Percentiles rank a stretch among this genome's conserved stretches.
Conservation (phyloP, 2,888 invertebrate genomes). For the Thelaira solivaga region DNA sequence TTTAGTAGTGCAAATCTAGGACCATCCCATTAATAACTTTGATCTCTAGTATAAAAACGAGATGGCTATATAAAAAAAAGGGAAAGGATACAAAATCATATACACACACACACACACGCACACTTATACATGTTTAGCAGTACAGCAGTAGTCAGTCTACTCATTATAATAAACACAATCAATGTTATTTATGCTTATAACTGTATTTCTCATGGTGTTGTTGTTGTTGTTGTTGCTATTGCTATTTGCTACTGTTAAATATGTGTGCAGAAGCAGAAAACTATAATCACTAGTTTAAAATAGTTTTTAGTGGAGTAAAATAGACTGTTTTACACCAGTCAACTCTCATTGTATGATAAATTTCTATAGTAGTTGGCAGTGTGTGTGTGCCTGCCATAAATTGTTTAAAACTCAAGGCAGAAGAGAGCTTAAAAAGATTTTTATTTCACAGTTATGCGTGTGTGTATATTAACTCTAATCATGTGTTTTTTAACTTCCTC, state of each 20-base stretch:
- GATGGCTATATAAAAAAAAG: slow-evolving; percentile 72
- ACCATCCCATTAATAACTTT: slow-evolving; percentile 58
- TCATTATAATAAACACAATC: slow-evolving; percentile 56
- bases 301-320: slow-evolving; percentile 14
- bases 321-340: slow-evolving; percentile 9
- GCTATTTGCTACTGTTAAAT: slow-evolving; percentile 27
- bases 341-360: no score
- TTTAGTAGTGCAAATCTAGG: slow-evolving; percentile 49
- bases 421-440: slow-evolving; percentile 11
- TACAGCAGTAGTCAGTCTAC: slow-evolving; percentile 59
- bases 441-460: not conserved
- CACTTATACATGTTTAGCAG: not conserved
- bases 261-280: slow-evolving; percentile 42
- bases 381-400: slow-evolving; percentile 51
- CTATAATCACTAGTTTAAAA: slow-evolving; percentile 58
- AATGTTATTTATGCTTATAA: slow-evolving; percentile 15
- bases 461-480: not conserved
- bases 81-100: slow-evolving; percentile 70
- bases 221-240: not conserved
- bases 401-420: not conserved
- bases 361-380: no score
- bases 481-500: no score
- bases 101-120: slow-evolving; percentile 69
- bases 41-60: slow-evolving; percentile 66
- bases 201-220: no score